Conservation (phyloP, 2,888 invertebrate species). For the Catocala sponsa region DNA sequence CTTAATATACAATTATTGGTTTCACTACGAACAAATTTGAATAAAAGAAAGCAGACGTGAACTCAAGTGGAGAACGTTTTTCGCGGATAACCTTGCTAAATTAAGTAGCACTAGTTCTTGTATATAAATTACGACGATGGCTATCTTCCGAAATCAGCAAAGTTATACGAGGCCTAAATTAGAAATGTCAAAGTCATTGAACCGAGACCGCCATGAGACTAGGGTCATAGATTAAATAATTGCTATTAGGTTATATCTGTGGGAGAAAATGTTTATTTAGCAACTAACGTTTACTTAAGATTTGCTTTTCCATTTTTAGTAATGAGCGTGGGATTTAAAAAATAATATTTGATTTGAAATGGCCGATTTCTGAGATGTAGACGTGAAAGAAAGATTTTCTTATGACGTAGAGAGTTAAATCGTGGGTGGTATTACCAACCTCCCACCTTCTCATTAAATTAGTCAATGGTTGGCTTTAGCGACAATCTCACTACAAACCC, state of each 20-base stretch:
- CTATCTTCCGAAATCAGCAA: constrained; percentile 37
- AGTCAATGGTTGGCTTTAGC: too few relatives aligned
- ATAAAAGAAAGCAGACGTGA: constrained; percentile 69
- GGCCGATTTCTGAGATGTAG: background rate
- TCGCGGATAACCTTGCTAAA: constrained; percentile 51
- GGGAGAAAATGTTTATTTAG: constrained; percentile 44
- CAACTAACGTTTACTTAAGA: constrained; percentile 19
- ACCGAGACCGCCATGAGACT: constrained; percentile 46
- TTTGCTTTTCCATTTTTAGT: constrained; percentile 5
- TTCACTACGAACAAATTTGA: constrained; percentile 66
- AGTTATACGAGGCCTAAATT: constrained; percentile 60
- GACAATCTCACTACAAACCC: too few relatives aligned
- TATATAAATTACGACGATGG: constrained; percentile 27
- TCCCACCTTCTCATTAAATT: background rate
- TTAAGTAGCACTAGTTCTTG: constrained; percentile 38
- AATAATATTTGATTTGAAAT: constrained; percentile 6
- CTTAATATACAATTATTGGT: constrained; percentile 61
- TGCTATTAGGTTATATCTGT: constrained; percentile 43
- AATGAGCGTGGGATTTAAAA: constrained; percentile 3
- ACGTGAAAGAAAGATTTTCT: background rate
- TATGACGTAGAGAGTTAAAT: background rate
- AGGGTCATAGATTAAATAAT: constrained; percentile 56
- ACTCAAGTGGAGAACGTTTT: constrained; percentile 53
- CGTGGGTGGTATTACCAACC: background rate
- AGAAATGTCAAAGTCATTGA: constrained; percentile 73